These are phyloP conservation scores for Stenurella melanura DNA, from an alignment of 2,888 invertebrate species.

Conservation along the genomic window DNA sequence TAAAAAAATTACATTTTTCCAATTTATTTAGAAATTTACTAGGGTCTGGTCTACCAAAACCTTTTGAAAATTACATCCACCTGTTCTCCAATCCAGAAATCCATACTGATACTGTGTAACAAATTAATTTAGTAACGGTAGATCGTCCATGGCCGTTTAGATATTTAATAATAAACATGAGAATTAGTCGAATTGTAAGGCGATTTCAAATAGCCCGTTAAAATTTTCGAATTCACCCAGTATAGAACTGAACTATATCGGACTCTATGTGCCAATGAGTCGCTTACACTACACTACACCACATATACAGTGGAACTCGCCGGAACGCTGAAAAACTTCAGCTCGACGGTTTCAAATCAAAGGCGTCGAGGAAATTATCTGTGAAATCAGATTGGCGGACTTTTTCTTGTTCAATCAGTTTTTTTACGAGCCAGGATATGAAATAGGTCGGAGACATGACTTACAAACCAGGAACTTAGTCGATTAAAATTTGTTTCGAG, in stretches of 20 bases:
- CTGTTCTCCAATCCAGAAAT: no score
- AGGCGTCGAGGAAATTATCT: constrained; percentile 54
- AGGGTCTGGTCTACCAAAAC: no score
- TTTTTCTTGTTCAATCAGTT: constrained; percentile 38
- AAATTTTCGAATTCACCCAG: background rate
- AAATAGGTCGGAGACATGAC: constrained; percentile 10
- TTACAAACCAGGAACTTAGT: background rate
- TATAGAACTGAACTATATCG: background rate
- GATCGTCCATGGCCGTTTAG: no score
- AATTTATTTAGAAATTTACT: no score
- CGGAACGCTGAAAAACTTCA: constrained; percentile 44
- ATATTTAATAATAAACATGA: no score
- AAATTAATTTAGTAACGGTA: no score
- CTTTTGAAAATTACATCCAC: no score
- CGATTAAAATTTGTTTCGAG: no score
- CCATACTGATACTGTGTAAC: no score
- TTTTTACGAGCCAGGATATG: constrained; percentile 1
- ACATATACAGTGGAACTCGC: constrained; percentile 46
- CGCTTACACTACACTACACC: constrained; percentile 40
- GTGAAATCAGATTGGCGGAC: constrained; percentile 44
- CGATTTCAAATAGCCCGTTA: no score
- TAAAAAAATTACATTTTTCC: no score
- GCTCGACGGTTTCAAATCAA: constrained; percentile 51
- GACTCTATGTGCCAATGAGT: background rate
- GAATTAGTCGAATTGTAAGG: no score